These are phyloP conservation scores for Schizothorax lantsangensis DNA, from an alignment of 2,797 vertebrate species.

Conservation along the genomic window DNA sequence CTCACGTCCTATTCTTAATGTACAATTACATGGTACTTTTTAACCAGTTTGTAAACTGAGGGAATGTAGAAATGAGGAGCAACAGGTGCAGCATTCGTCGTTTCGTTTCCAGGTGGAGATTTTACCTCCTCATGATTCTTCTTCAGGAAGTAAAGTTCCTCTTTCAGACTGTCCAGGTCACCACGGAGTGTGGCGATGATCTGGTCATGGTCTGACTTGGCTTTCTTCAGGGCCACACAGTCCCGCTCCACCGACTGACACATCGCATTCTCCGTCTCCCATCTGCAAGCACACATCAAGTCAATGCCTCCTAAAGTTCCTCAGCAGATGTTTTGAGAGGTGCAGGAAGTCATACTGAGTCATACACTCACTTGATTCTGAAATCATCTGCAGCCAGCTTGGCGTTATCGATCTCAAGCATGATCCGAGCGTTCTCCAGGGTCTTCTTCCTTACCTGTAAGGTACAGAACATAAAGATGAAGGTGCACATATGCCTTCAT, in stretches of 20 bases:
- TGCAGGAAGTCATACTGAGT: background rate
- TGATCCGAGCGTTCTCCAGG: slow-evolving; percentile 82
- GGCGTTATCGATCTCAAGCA: slow-evolving; percentile 85
- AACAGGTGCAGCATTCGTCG: background rate
- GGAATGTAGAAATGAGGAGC: background rate
- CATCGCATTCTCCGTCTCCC: slow-evolving; percentile 83
- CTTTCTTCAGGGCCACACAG: slow-evolving; percentile 83
- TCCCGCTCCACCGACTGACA: slow-evolving; percentile 85
- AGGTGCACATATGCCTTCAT: background rate
- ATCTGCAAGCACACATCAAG: slow-evolving; percentile 67
- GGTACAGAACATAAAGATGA: slow-evolving; percentile 46
- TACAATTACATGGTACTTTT: background rate
- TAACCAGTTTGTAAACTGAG: slow-evolving; percentile 3
- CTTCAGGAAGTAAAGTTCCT: slow-evolving; percentile 84
- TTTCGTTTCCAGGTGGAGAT: background rate
- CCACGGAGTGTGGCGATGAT: slow-evolving; percentile 80
- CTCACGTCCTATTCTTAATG: background rate
- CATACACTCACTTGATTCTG: slow-evolving; percentile 81
- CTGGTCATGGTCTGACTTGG: slow-evolving; percentile 82
- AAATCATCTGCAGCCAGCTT: slow-evolving; percentile 86
- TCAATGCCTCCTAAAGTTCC: background rate
- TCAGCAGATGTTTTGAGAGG: background rate
- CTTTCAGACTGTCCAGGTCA: slow-evolving; percentile 84
- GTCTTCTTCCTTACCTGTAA: slow-evolving; percentile 81
- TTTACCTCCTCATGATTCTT: slow-evolving; percentile 84